These are phyloP conservation scores for Loris lydekkerianus DNA, from an alignment of 2,797 vertebrate species.

Conservation along the genomic window DNA sequence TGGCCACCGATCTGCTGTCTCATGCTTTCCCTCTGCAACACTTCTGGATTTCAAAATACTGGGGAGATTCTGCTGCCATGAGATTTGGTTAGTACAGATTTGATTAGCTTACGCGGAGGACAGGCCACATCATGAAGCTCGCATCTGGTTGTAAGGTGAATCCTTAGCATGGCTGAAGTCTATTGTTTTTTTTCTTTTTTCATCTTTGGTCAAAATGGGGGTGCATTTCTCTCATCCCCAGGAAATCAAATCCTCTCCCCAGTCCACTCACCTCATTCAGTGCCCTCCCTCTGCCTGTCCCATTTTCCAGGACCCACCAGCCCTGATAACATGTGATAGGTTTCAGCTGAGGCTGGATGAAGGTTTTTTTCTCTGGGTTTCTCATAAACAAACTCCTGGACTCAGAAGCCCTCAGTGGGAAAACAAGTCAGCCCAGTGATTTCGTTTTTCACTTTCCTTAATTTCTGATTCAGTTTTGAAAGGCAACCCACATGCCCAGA, in stretches of 20 bases:
- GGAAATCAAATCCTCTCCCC: not conserved
- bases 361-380: not conserved
- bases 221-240: not conserved
- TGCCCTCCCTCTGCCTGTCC: not conserved
- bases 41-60: not conserved
- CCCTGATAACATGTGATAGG: not conserved
- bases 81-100: not conserved
- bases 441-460: not conserved
- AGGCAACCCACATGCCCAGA: not conserved
- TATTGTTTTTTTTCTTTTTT: not conserved
- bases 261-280: not conserved
- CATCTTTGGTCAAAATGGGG: not conserved
- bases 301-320: not conserved
- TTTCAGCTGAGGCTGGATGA: not conserved
- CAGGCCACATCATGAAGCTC: not conserved
- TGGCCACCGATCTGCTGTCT: not conserved
- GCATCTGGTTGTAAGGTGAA: not conserved
- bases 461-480: slow-evolving; percentile 16
- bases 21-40: not conserved
- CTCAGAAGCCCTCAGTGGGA: not conserved
- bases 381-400: not conserved
- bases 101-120: not conserved
- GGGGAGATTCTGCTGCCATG: not conserved
- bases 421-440: not conserved
- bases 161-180: not conserved